Base-by-base conservation (phyloP, 2,113 vertebrate species). In the Malurus melanocephalus region DNA sequence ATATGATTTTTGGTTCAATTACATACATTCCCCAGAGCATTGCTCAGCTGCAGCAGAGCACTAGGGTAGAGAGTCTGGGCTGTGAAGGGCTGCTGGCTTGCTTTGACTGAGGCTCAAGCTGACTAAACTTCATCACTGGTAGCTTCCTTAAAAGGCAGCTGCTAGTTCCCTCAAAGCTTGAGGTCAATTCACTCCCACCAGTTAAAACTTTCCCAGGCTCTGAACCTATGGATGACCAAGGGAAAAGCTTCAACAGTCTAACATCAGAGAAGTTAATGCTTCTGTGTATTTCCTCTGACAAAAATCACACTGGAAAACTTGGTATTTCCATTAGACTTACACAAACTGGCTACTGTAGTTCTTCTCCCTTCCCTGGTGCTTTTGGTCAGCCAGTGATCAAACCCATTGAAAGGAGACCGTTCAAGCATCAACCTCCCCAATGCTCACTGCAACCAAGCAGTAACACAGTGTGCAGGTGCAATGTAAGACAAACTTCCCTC, bases 1-100 rank as follows among this genome's bases (percentile, higher is more conserved):
- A 48, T 38, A 20, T 12, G 19, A 40, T 45, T 93, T 61, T 75
- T 69, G 15, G 11, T 85, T 87, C 33, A 46, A 23, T 30, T 46
- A 27, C 17, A 27, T 32, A 13, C 0, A 1, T 64, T 64, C 65
- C 11, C 24, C 32, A 24, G 6, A 52, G 38, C 3, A 1, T 10
- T 42, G n/a, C n/a, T 56, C n/a, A 60, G 30, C 26, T 35, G 30
- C 32, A 51, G 33, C 46, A 61, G 57, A 61, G 19, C 42, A 11
- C n/a, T 48, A 48, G 17, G n/a, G 16, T 42, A 74, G 40, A 72
- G 8, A 81, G 16, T 22, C 21, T n/a, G 21, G 16, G 27, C 68
- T 43, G 21, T 57, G 38, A 61, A 61, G 24, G 21, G 24, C 52
- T 92, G 38, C 46, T 30, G 27, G 30, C 30, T 73, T 81, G 12